Percentiles rank a stretch among this genome's conserved stretches.
phyloP scores from a whole-genome alignment of 64 coral and sea anemone genomes.

The Orbicella faveolata region DNA sequence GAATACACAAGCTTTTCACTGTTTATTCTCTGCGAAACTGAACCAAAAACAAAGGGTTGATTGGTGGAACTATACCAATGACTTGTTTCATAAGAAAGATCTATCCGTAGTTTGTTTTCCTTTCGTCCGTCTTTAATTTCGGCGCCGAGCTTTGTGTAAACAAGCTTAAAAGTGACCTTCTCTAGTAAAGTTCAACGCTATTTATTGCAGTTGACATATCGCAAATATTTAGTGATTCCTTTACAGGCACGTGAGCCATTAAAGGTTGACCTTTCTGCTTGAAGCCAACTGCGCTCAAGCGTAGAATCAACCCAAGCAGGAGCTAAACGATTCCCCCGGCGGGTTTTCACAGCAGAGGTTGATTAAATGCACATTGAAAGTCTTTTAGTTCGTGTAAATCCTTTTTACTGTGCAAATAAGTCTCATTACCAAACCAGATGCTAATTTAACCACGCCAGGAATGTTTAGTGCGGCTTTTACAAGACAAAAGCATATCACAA shows the following conservation, averaged over 20 bases:
- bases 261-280: slow-evolving; percentile 40
- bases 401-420: slow-evolving; percentile 6
- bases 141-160: not conserved
- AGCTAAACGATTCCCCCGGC: not conserved
- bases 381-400: not conserved
- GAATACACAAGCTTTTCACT: not conserved
- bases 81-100: slow-evolving; percentile 4
- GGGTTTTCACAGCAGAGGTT: not conserved
- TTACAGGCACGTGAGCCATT: not conserved
- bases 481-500: not conserved
- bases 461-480: slow-evolving; percentile 11
- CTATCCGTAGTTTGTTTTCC: slow-evolving; percentile 3
- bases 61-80: not conserved
- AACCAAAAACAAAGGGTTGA: not conserved
- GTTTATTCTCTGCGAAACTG: not conserved
- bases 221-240: slow-evolving; percentile 10
- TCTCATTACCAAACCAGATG: slow-evolving; percentile 3
- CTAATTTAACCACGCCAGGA: slow-evolving; percentile 20
- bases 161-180: slow-evolving; percentile 5
- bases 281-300: not conserved
- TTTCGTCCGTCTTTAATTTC: slow-evolving; percentile 13
- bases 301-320: not conserved
- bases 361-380: not conserved
- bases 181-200: not conserved
- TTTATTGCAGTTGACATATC: slow-evolving; percentile 13